A percentile compares a stretch with the other conserved stretches of the same genome.
Conservation (phyloP, 2,888 invertebrate species). For the Rhopalosiphum nymphaeae region DNA sequence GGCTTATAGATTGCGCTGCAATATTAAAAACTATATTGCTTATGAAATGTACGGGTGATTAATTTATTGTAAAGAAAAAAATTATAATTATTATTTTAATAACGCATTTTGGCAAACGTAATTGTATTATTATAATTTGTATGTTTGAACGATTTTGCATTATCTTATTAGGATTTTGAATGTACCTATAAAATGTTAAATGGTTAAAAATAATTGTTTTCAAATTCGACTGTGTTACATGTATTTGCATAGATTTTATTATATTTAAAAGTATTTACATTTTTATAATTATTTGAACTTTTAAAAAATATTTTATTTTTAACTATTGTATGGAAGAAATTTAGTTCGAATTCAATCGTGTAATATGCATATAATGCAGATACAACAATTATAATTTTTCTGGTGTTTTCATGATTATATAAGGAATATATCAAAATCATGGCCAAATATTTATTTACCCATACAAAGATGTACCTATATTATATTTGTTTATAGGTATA, state of each 20-base stretch:
- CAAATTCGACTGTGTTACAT: background rate
- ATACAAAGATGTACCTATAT: background rate
- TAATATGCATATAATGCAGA: background rate
- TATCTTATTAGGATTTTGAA: background rate
- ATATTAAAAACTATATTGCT: background rate
- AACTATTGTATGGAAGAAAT: background rate
- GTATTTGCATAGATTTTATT: no score
- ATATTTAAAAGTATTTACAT: background rate
- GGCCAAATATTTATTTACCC: background rate
- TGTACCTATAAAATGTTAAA: background rate
- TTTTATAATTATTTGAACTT: background rate
- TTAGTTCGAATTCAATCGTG: background rate
- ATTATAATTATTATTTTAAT: background rate
- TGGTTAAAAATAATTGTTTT: background rate
- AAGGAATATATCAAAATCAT: background rate
- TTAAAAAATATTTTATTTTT: background rate
- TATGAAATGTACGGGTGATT: background rate
- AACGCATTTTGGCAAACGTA: background rate
- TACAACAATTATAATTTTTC: background rate
- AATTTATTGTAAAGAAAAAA: background rate
- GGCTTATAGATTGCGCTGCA: background rate
- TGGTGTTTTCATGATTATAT: background rate
- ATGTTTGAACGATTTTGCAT: background rate
- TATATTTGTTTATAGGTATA: no score
- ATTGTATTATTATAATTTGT: background rate